Evolutionary conservation across 1,140 invertebrate genomes (phyloP).

Genomic region (Idris sp.): DNA sequence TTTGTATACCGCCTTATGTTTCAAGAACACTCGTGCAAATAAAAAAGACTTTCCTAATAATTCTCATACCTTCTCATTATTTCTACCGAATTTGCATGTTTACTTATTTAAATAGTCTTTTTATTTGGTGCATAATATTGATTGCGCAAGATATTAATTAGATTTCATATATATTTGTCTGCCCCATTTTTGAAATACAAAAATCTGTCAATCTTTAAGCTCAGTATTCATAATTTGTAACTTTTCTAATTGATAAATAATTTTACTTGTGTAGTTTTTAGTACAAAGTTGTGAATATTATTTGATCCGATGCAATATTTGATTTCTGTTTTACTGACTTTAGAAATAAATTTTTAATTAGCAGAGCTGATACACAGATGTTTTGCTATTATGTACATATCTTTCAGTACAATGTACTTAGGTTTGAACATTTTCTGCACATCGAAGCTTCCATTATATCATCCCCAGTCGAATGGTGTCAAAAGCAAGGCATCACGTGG

Average conservation of each 20-base stretch:
- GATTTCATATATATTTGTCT: no score
- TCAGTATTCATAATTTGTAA: no score
- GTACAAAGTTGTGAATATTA: no score
- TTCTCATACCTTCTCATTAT: slow-evolving; percentile 34
- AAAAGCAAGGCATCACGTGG: slow-evolving; percentile 57
- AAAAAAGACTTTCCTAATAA: slow-evolving; percentile 41
- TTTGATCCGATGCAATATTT: no score
- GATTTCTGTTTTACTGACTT: background rate
- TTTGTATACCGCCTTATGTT: slow-evolving; percentile 27
- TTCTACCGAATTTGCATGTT: background rate
- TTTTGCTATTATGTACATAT: slow-evolving; percentile 8
- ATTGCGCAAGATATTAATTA: no score
- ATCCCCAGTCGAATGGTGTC: slow-evolving; percentile 44
- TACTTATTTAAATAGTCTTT: slow-evolving; percentile 28
- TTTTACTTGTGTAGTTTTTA: background rate
- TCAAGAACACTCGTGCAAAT: slow-evolving; percentile 43
- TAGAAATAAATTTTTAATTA: slow-evolving; percentile 26
- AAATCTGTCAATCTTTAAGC: no score
- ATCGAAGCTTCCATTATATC: slow-evolving; percentile 56
- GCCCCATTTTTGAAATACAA: no score
- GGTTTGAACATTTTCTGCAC: slow-evolving; percentile 55
- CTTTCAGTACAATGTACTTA: slow-evolving; percentile 24
- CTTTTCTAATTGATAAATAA: no score
- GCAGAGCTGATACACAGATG: slow-evolving; percentile 25
- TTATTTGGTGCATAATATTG: background rate